Percentiles rank a stretch among this genome's conserved stretches.
These are phyloP conservation scores for Shinisaurus crocodilurus DNA, from an alignment of 2,113 vertebrate species.

Conservation along the genomic window DNA sequence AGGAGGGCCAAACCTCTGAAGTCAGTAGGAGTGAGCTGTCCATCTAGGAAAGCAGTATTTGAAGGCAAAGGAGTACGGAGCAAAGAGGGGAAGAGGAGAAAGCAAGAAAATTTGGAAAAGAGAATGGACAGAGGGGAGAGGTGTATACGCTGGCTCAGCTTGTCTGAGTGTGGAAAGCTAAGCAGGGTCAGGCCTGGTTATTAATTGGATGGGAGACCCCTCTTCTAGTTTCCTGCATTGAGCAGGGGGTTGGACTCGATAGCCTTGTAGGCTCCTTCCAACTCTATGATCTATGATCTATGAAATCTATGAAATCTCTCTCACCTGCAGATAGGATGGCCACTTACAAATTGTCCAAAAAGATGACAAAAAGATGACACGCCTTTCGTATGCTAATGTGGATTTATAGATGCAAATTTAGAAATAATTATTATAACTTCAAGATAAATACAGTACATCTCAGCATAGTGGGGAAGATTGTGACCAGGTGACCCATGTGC, in stretches of 20 bases:
- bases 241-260: too few relatives aligned
- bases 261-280: too few relatives aligned
- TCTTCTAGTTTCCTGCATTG: too few relatives aligned
- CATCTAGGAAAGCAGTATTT: neutral
- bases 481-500: neutral
- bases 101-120: neutral
- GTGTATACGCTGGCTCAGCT: too few relatives aligned
- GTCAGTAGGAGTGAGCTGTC: too few relatives aligned
- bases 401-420: neutral
- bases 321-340: neutral
- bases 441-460: neutral
- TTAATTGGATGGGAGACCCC: too few relatives aligned
- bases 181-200: too few relatives aligned
- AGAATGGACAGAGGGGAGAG: neutral
- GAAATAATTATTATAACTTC: too few relatives aligned
- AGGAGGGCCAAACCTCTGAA: neutral
- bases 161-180: too few relatives aligned
- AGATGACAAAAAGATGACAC: neutral
- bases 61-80: neutral
- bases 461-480: neutral
- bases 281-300: too few relatives aligned
- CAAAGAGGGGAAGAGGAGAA: neutral
- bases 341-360: neutral
- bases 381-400: neutral
- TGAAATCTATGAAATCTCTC: too few relatives aligned